These are phyloP conservation scores for Drosophila gaucha DNA, from an alignment of 2,888 invertebrate species.

Conservation along the genomic window DNA sequence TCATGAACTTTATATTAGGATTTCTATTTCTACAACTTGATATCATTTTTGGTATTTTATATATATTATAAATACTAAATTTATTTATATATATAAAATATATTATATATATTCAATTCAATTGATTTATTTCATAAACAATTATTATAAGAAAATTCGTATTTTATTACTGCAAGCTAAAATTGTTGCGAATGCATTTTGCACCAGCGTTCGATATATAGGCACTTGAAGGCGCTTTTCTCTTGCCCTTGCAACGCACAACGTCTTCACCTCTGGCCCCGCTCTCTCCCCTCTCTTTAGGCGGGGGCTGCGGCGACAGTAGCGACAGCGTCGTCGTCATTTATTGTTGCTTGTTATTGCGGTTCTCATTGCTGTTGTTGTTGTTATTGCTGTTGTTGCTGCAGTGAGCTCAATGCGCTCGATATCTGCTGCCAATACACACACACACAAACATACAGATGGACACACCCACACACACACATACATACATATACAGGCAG, in stretches of 20 bases:
- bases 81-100: neutral
- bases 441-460: conserved; percentile 36
- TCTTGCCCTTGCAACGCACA: conserved; percentile 29
- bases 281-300: neutral
- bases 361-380: conserved; percentile 11
- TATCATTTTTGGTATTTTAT: too few species aligned
- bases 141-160: too few species aligned
- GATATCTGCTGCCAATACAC: conserved; percentile 71
- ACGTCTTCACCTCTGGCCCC: neutral
- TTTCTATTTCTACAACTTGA: too few species aligned
- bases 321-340: conserved; percentile 53
- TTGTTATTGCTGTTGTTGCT: conserved; percentile 19
- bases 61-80: too few species aligned
- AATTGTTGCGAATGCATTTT: conserved; percentile 12
- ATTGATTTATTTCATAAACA: neutral
- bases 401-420: conserved; percentile 61
- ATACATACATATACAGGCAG: conserved; percentile 16
- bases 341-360: conserved; percentile 62
- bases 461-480: conserved; percentile 49
- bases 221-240: conserved; percentile 42
- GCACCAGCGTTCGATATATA: conserved; percentile 28
- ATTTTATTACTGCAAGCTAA: neutral
- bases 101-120: neutral
- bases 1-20: too few species aligned
- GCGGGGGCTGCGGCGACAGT: conserved; percentile 21